Percentiles rank a stretch among this genome's conserved stretches.
phyloP scores from a whole-genome alignment of 2,797 vertebrate genomes.

The Coregonus sp. region DNA sequence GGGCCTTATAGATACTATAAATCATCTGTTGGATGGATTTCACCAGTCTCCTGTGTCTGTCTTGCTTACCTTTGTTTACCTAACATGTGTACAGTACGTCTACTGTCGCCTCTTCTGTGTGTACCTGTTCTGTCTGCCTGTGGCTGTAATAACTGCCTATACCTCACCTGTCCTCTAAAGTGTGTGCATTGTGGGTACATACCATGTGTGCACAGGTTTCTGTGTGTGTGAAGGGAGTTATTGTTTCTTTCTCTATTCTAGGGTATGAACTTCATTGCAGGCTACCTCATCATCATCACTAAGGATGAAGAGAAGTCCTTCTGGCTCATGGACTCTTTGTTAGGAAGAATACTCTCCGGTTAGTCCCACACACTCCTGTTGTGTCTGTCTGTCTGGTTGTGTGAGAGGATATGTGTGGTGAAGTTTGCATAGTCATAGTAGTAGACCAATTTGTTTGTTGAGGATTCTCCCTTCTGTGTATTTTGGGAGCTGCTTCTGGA shows the following conservation, averaged over 20 bases:
- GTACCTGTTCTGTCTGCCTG: not conserved
- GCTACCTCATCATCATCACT: conserved; percentile 92
- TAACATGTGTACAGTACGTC: not conserved
- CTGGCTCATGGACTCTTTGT: conserved; percentile 92
- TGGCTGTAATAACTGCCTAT: not conserved
- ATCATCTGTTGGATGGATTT: not conserved
- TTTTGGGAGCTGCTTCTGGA: not conserved
- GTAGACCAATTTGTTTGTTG: not conserved
- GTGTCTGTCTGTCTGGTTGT: not conserved
- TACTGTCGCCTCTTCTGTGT: not conserved
- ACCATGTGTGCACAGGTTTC: not conserved
- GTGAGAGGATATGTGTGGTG: not conserved
- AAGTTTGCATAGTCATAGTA: not conserved
- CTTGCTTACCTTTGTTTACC: not conserved
- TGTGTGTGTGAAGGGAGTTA: not conserved
- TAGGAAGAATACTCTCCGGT: conserved; percentile 92
- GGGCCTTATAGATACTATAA: too few species aligned
- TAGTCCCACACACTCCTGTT: conserved; percentile 32
- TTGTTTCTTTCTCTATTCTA: conserved; percentile 62
- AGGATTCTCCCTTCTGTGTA: not conserved
- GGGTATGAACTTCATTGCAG: conserved; percentile 97
- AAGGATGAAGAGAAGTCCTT: conserved; percentile 93
- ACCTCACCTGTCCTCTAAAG: not conserved
- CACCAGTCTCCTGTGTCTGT: not conserved
- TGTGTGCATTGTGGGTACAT: not conserved